Conservation (phyloP, 2,888 invertebrate genomes). For the Phasia obesa region DNA sequence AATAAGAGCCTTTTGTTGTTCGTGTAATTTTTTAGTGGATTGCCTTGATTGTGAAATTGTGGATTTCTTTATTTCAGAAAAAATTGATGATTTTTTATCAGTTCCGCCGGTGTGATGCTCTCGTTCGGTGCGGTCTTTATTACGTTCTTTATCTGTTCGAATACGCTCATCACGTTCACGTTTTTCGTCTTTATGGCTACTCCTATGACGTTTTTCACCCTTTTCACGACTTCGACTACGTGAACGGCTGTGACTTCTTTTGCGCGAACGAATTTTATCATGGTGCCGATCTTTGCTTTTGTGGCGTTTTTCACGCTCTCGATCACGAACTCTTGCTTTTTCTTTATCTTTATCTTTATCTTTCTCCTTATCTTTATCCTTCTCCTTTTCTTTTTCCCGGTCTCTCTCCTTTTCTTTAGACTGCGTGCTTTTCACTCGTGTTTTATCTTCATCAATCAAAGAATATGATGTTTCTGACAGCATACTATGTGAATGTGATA, state of each 20-base stretch:
- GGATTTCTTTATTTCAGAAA: slow-evolving; percentile 46
- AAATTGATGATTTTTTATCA: slow-evolving; percentile 67
- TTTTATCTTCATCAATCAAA: slow-evolving; percentile 48
- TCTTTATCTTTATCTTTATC: slow-evolving; percentile 74
- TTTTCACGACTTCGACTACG: slow-evolving; percentile 78
- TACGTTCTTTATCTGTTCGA: slow-evolving; percentile 72
- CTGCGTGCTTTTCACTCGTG: slow-evolving; percentile 59
- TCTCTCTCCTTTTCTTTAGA: slow-evolving; percentile 70
- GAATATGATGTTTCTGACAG: slow-evolving; percentile 30
- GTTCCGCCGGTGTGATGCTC: slow-evolving; percentile 65
- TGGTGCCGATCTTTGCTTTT: slow-evolving; percentile 78
- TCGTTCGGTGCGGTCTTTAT: slow-evolving; percentile 60
- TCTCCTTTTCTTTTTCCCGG: slow-evolving; percentile 51
- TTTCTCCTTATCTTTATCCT: slow-evolving; percentile 66
- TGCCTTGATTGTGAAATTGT: slow-evolving; percentile 42
- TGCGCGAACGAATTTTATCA: slow-evolving; percentile 74
- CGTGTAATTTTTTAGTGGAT: slow-evolving; percentile 32
- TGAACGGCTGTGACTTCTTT: slow-evolving; percentile 78
- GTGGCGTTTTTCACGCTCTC: slow-evolving; percentile 75
- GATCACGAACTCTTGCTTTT: slow-evolving; percentile 68
- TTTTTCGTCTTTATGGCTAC: slow-evolving; percentile 74
- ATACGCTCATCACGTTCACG: slow-evolving; percentile 74
- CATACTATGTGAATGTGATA: slow-evolving; percentile 35
- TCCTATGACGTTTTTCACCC: slow-evolving; percentile 77
- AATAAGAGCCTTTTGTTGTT: slow-evolving; percentile 45